Evolutionary conservation across 2,113 vertebrate genomes (phyloP).

Genomic region (Prietella phreatophila): DNA sequence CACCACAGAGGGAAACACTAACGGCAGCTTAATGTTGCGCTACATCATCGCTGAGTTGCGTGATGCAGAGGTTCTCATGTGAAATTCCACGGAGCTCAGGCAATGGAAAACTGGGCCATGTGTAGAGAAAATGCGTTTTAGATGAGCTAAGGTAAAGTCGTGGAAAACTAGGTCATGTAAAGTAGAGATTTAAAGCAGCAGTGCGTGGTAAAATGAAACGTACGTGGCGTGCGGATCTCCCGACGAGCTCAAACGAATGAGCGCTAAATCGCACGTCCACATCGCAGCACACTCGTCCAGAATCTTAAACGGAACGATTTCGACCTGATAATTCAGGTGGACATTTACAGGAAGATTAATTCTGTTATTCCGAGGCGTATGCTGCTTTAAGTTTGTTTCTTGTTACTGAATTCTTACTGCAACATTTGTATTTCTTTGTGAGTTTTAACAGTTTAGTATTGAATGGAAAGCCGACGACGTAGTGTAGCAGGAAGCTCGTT

Average conservation of each 20-base stretch:
- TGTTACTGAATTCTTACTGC: not conserved
- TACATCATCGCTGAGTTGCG: slow-evolving; percentile 21
- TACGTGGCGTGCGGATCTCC: not conserved
- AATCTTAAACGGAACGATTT: not conserved
- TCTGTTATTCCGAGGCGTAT: not conserved
- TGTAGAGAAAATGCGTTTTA: slow-evolving; percentile 8
- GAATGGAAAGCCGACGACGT: no score
- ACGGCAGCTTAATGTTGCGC: slow-evolving; percentile 7
- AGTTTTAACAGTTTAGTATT: not conserved
- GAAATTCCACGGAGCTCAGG: not conserved
- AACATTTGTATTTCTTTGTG: not conserved
- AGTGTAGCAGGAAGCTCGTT: not conserved
- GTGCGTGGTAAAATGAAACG: not conserved
- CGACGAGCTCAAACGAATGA: not conserved
- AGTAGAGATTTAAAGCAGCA: not conserved
- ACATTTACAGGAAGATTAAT: not conserved
- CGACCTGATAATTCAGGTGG: not conserved
- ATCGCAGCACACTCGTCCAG: not conserved
- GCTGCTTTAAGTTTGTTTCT: not conserved
- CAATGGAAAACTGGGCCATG: slow-evolving; percentile 17
- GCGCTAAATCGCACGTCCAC: not conserved
- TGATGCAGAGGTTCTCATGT: slow-evolving; percentile 14
- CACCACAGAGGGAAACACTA: slow-evolving; percentile 5
- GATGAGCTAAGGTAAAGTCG: slow-evolving; percentile 9
- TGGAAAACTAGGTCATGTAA: slow-evolving; percentile 21